Evolutionary conservation across 1,140 invertebrate genomes (phyloP), one percentile per base, ranked within the genome.

Genomic region (Sitobion miscanthi): DNA sequence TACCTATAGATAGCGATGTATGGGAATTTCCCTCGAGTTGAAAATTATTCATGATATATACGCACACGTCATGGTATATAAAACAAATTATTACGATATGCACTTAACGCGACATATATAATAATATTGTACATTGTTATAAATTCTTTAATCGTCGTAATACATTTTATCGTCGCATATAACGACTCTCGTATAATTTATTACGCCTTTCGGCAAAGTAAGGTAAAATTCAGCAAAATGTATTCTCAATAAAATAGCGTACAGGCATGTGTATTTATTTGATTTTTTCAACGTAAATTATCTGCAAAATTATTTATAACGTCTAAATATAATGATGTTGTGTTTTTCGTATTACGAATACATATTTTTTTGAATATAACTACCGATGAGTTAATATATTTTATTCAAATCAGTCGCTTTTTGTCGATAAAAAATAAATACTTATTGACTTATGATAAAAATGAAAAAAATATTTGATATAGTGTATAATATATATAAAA

Each of bases 381-480:
- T 77, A n/a, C 62, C n/a, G 62, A 77, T 17, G 14, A 77, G 20
- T 77, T 77, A 77, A 77, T 35, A n/a, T 77, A 17, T n/a, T 77
- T n/a, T 85, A 42, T 42, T 85, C 23, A 42, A 42, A 86, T 47
- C 45, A 20, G 42, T 49, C 5, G 5, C 4, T 47, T 45, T 47
- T 86, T 86, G 1, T 49, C 25, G 2, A 52, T 49, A 87, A 35
- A 47, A 30, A 25, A 57, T 89, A 57, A 17, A 57, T 14, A 57
- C 52, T 89, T 89, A 9, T 89, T 57, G 35, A 57, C 52, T 89
- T 57, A 42, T 57, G 49, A 57, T 42, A 89, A 89, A 88, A 89
- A 89, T 42, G 35, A 25, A 57, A 42, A 42, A 1, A 42, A 38
- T 9, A 87, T 38, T n/a, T 9, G 42, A 57, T 57, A 47, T 47